Base-by-base conservation (phyloP, 1,140 invertebrate genomes). In the Spodoptera frugiperda region DNA sequence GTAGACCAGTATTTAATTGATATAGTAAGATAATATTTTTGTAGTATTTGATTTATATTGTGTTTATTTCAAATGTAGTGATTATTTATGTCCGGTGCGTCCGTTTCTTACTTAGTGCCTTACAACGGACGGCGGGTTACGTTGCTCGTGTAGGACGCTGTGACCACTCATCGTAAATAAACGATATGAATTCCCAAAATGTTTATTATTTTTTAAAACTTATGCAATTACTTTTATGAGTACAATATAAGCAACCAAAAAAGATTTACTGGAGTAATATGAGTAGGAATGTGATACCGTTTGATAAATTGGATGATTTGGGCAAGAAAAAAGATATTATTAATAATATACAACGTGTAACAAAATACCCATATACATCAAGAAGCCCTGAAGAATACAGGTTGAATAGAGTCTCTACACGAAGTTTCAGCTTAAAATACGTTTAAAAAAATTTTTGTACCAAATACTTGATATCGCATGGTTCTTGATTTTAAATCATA, bases 21-120 rank as follows among this genome's bases (percentile, higher is more conserved):
- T 81, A 54, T 51, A 77, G 39, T 55, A 72, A 85, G 65, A 83
- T 81, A 84, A 86, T 88, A 88, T 88, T 88, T 87, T 88, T 88
- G 87, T 88, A 88, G 87, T 73, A 46, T 77, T 81, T 70, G 51
- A 78, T 59, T 25, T 73, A 33, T n/a, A 17, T 73, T 65, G 30
- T 78, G 67, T 78, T 80, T 55, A 57, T 72, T 78, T 71, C 21
- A 68, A 74, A 55, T 78, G 55, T 59, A 80, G 54, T 77, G 17
- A 79, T 77, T 77, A 77, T 81, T 83, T 79, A 80, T 85, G 81
- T 87, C 81, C 76, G 79, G 79, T 79, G 82, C 84, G 87, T 90
- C 84, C 87, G 87, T 89, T 87, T 84, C 78, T 83, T 79, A 78
- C 87, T 84, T 89, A 91, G 89, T 91, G 89, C 90, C 90, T 91